Conservation (phyloP, 2,888 invertebrate species). For the Eugnorisma glareosa region DNA sequence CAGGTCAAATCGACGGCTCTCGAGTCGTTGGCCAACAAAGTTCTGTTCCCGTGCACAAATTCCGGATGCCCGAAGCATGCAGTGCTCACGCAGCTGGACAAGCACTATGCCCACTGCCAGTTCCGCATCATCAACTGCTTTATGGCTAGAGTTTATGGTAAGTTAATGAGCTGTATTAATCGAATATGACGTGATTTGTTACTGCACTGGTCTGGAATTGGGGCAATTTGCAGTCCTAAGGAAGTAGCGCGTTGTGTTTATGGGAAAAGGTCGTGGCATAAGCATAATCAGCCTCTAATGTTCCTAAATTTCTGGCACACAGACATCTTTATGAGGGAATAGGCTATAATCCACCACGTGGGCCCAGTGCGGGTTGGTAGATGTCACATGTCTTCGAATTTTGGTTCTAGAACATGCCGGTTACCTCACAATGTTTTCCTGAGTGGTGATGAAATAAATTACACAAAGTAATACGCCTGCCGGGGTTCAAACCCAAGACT, state of each 20-base stretch:
- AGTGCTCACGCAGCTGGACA: slow-evolving; percentile 87
- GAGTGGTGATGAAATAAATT: too few species aligned
- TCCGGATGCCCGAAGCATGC: slow-evolving; percentile 90
- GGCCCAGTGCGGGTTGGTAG: too few species aligned
- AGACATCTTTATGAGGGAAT: too few species aligned
- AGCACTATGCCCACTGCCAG: slow-evolving; percentile 88
- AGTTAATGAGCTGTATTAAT: slow-evolving; percentile 50
- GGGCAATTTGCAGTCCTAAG: not conserved
- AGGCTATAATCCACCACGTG: too few species aligned
- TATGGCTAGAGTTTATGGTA: slow-evolving; percentile 89
- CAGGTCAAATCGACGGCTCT: slow-evolving; percentile 89
- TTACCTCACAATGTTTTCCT: too few species aligned
- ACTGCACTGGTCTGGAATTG: not conserved
- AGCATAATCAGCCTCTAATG: too few species aligned
- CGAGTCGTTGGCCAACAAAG: slow-evolving; percentile 91
- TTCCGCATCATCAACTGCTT: slow-evolving; percentile 87
- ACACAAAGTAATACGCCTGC: too few species aligned
- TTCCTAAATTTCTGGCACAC: too few species aligned
- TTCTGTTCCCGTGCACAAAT: slow-evolving; percentile 91
- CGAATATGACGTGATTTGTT: not conserved
- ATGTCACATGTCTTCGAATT: too few species aligned
- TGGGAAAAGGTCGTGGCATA: not conserved
- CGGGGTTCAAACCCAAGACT: too few species aligned
- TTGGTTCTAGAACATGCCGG: too few species aligned
- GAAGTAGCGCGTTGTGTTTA: not conserved